These are phyloP conservation scores for Caerostris darwini DNA, from an alignment of 1,140 invertebrate genomes.

Conservation along the genomic window DNA sequence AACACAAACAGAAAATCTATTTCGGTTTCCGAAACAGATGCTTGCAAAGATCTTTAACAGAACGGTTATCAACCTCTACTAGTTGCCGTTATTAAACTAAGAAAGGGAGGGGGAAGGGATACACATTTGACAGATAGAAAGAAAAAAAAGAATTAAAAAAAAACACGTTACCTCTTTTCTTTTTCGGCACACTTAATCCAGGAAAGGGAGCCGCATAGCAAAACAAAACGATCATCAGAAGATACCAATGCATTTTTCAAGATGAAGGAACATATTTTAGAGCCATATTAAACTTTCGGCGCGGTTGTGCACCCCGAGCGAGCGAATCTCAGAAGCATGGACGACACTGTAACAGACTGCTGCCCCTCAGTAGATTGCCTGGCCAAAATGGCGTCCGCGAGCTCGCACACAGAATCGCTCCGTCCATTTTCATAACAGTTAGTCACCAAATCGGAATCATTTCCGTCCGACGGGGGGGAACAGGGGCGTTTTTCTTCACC, in stretches of 20 bases:
- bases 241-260: conserved; percentile 71
- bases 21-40: not conserved
- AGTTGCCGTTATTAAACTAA: conserved; percentile 55
- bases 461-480: not conserved
- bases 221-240: conserved; percentile 63
- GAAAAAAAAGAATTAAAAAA: conserved; percentile 43
- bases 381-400: conserved; percentile 71
- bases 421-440: conserved; percentile 56
- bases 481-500: not conserved
- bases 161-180: conserved; percentile 66
- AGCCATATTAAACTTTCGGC: conserved; percentile 60
- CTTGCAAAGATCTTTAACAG: not conserved
- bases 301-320: conserved; percentile 12
- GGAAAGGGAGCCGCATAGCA: conserved; percentile 61
- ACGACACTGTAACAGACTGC: conserved; percentile 53
- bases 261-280: conserved; percentile 56
- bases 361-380: conserved; percentile 49
- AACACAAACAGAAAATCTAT: not conserved
- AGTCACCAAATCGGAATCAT: conserved; percentile 15
- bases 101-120: conserved; percentile 12
- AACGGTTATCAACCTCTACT: conserved; percentile 37
- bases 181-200: conserved; percentile 63
- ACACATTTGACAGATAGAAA: conserved; percentile 35
- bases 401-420: conserved; percentile 45
- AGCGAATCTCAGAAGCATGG: conserved; percentile 53